These are phyloP conservation scores for Spicauda simplicius DNA, from an alignment of 2,888 invertebrate genomes.

Conservation along the genomic window DNA sequence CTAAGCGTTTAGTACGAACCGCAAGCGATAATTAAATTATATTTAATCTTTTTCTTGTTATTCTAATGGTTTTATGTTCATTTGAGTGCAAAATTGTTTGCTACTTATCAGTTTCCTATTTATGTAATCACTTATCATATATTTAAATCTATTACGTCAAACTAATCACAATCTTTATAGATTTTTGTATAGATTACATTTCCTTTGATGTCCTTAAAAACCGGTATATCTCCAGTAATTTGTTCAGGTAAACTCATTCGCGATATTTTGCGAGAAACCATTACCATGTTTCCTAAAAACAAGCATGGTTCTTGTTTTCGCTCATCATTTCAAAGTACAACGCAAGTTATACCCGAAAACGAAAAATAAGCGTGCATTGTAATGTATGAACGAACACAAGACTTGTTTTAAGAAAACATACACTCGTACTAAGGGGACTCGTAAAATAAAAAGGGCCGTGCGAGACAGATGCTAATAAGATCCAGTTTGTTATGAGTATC, in stretches of 20 bases:
- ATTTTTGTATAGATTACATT: background rate
- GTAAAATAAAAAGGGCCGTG: slow-evolving; percentile 7
- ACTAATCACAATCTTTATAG: background rate
- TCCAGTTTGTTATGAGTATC: slow-evolving; percentile 23
- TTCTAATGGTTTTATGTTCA: background rate
- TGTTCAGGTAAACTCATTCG: background rate
- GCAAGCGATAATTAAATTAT: background rate
- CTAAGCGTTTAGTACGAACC: background rate
- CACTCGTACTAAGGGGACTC: background rate
- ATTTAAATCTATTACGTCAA: background rate
- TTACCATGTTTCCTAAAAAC: no score
- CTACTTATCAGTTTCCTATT: background rate
- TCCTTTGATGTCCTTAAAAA: background rate
- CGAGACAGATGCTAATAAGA: slow-evolving; percentile 20
- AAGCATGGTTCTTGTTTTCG: no score
- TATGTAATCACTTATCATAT: no score
- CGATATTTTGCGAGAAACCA: background rate
- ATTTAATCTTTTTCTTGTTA: background rate
- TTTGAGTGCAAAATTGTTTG: no score
- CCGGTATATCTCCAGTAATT: background rate
- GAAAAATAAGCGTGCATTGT: no score
- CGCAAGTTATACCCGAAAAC: no score
- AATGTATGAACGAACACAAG: no score
- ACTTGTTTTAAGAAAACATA: no score
- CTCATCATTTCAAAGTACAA: no score